Conservation (phyloP, 2,113 vertebrate genomes). For the Sigmodon hispidus region DNA sequence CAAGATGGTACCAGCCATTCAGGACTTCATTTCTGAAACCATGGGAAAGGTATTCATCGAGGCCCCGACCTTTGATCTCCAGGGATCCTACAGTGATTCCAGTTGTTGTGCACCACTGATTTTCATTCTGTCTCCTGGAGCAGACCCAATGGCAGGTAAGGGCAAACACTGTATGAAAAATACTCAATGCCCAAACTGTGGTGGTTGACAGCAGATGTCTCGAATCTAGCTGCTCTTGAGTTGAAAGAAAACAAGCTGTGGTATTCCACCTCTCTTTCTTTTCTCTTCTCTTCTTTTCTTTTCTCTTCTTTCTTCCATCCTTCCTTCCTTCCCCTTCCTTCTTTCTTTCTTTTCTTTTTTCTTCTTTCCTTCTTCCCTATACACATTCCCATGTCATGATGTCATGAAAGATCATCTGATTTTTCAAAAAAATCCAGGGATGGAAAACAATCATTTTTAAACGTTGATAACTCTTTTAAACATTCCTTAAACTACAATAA, state of each 20-base stretch:
- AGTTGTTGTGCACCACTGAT: constrained; percentile 93
- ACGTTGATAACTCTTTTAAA: not conserved
- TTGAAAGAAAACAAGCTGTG: not conserved
- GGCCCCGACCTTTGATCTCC: constrained; percentile 94
- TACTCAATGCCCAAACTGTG: not conserved
- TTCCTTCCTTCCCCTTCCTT: too few relatives aligned
- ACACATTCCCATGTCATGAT: too few relatives aligned
- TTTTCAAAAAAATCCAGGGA: constrained; percentile 41
- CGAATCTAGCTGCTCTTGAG: not conserved
- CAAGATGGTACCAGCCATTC: constrained; percentile 92
- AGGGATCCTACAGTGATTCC: constrained; percentile 92
- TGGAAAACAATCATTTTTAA: not conserved
- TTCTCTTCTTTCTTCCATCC: too few relatives aligned
- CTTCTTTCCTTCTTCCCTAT: not conserved
- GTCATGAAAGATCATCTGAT: not conserved
- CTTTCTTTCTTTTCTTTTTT: too few relatives aligned
- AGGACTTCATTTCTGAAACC: constrained; percentile 89
- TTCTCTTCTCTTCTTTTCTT: too few relatives aligned
- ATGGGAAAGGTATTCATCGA: constrained; percentile 92
- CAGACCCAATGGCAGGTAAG: constrained; percentile 96
- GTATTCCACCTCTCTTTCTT: not conserved
- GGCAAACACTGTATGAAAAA: not conserved
- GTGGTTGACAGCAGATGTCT: not conserved
- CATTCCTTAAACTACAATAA: not conserved
- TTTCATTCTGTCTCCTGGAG: constrained; percentile 93